These are phyloP conservation scores for Erpornis zantholeuca DNA, from an alignment of 2,113 vertebrate genomes.

Conservation along the genomic window DNA sequence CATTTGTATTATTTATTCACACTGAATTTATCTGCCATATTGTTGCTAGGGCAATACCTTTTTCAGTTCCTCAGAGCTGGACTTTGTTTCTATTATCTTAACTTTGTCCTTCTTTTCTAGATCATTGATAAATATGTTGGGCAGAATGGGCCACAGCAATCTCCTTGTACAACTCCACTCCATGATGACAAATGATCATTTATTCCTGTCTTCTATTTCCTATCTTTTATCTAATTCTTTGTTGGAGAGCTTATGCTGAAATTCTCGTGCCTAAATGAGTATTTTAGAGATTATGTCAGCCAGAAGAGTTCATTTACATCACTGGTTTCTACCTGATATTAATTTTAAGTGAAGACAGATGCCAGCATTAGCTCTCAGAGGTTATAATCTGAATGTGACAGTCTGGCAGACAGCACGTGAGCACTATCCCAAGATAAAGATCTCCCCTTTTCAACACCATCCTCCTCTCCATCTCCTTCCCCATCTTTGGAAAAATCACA, in stretches of 20 bases:
- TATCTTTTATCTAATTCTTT: neutral
- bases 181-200: neutral
- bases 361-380: neutral
- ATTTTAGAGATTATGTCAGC: neutral
- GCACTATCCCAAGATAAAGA: neutral
- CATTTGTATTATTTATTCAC: neutral
- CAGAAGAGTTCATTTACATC: neutral
- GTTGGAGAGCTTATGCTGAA: neutral
- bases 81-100: neutral
- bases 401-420: neutral
- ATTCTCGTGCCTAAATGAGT: neutral
- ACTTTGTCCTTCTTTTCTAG: neutral
- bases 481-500: neutral
- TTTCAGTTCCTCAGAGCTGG: neutral
- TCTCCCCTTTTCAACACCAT: neutral
- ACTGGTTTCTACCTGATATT: neutral
- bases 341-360: neutral
- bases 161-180: neutral
- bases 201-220: neutral
- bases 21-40: neutral
- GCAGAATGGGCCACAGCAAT: neutral
- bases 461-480: neutral
- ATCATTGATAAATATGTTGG: neutral
- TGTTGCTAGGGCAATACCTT: neutral
- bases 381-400: neutral